A percentile compares a stretch with the other conserved stretches of the same genome.
Evolutionary conservation across 1,140 invertebrate genomes (phyloP).

Genomic region (Aphaenogaster rudis): DNA sequence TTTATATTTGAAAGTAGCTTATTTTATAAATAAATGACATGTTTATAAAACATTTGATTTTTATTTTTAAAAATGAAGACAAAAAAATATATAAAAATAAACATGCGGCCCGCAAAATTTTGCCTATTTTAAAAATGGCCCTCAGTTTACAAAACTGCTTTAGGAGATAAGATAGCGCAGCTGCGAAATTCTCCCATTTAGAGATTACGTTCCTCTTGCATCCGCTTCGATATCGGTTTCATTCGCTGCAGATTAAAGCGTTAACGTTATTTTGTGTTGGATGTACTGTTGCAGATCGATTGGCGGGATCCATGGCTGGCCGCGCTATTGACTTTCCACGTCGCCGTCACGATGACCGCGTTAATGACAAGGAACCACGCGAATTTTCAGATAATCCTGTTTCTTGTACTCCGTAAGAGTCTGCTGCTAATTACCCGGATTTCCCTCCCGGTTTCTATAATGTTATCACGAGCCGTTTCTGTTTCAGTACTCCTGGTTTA

Average conservation of each 20-base stretch:
- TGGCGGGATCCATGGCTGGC: slow-evolving; percentile 96
- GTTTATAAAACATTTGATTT: no score
- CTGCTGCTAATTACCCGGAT: slow-evolving; percentile 12
- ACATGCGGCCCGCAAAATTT: no score
- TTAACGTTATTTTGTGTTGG: slow-evolving; percentile 68
- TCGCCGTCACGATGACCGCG: slow-evolving; percentile 92
- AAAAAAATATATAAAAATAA: no score
- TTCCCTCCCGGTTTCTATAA: neutral
- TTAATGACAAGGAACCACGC: slow-evolving; percentile 94
- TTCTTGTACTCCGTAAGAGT: slow-evolving; percentile 93
- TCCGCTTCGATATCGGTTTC: neutral
- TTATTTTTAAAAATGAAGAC: no score
- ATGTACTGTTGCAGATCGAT: slow-evolving; percentile 91
- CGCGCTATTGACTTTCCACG: slow-evolving; percentile 91
- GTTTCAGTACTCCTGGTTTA: slow-evolving; percentile 93
- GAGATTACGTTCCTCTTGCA: neutral
- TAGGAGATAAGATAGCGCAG: neutral
- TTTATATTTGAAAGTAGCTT: no score
- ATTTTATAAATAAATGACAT: no score
- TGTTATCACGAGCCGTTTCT: slow-evolving; percentile 53
- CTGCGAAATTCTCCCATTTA: neutral
- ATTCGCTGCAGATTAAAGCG: neutral
- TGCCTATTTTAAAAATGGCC: no score
- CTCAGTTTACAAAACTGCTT: neutral
- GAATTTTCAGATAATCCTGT: slow-evolving; percentile 94